Conservation (phyloP, 2,113 vertebrate species). For the Corythornis madagascariensis region DNA sequence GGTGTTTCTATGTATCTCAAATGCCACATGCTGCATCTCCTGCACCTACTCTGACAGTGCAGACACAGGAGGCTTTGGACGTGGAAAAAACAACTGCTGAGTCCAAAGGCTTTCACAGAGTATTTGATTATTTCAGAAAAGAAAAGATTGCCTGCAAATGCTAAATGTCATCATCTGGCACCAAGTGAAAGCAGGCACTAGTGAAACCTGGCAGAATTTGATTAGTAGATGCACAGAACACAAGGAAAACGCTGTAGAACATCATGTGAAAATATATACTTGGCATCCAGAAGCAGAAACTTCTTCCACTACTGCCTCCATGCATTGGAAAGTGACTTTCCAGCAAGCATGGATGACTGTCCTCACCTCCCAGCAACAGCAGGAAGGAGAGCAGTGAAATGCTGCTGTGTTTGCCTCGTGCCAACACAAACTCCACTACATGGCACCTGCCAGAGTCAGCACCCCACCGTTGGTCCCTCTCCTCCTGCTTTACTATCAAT, state of each 20-base stretch:
- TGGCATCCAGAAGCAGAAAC: neutral
- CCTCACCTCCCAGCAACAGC: neutral
- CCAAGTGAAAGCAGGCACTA: neutral
- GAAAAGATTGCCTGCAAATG: neutral
- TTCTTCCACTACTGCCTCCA: neutral
- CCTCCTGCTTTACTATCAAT: neutral
- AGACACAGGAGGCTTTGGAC: neutral
- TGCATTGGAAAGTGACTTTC: neutral
- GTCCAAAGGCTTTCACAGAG: neutral
- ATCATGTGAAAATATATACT: neutral
- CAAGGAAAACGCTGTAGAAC: neutral
- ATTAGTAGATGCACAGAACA: neutral
- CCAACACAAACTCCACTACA: accelerated
- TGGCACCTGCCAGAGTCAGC: accelerated
- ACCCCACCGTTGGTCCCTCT: neutral
- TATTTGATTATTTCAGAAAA: neutral
- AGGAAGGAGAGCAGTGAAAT: neutral
- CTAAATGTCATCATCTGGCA: neutral
- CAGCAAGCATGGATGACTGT: neutral
- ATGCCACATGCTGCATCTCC: neutral
- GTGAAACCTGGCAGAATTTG: neutral
- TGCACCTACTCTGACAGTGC: neutral
- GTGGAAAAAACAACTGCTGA: neutral
- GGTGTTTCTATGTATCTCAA: neutral
- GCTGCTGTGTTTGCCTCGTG: neutral